Base-by-base conservation (phyloP, 2,113 vertebrate species). In the Syngnathus floridae region DNA sequence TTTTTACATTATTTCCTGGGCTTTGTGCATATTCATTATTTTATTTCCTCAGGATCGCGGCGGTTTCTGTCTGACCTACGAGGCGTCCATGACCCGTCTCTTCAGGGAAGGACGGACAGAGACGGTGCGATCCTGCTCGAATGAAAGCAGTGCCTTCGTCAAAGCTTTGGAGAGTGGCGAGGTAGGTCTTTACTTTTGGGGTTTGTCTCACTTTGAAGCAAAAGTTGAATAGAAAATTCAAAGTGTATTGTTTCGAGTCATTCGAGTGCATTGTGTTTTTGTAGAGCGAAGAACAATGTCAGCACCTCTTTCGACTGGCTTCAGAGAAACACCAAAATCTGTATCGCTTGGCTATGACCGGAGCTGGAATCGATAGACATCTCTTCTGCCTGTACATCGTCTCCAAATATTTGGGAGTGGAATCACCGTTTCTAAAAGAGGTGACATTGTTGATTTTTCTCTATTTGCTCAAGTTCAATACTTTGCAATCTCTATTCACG, bases 101-200 rank as follows among this genome's bases (percentile, higher is more conserved):
- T 95, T 94, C 78, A 80, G 91, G 37, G 93, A 95, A 67, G 94
- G 94, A 16, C 84, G 93, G 52, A 95, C 93, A 0, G 94, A 95
- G 85, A 94, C 93, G 0, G 93, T 95, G 13, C 84, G 93, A 0
- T 93, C 91, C 17, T 95, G 94, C 70, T 91, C 93, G 0, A 79
- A 35, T 1, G 92, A 95, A 64, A 90, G 91, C 76, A 90, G 86
- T 43, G 75, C 59, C 38, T 95, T 95, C n/a, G 90, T 94, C 69
- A 84, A 58, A 46, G 91, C 93, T 7, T 78, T 94, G 70, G 91
- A 92, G 46, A 51, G 70, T 21, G 66, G 67, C 68, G 78, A 91
- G 83, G 90, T 91, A 80, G 0, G 38, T 11, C 13, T 56, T 16
- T 1, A 35, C 31, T 56, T 13, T 13, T 35, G 7, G 22, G 10